These are phyloP conservation scores for Apis laboriosa DNA, from an alignment of 1,140 invertebrate genomes.

Conservation along the genomic window DNA sequence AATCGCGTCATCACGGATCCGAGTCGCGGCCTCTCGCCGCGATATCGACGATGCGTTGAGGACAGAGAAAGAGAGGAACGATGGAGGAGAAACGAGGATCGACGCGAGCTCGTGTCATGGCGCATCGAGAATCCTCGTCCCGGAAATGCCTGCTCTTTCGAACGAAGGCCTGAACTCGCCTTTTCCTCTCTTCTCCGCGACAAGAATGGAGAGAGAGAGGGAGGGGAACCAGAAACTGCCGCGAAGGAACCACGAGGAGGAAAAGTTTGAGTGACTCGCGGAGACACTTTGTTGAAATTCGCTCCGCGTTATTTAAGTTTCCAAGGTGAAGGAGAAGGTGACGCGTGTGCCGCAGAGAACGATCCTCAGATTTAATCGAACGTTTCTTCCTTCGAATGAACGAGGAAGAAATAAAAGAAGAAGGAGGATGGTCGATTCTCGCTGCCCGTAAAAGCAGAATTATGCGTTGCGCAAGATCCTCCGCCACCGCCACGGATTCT, in stretches of 20 bases:
- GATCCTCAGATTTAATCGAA: too few species aligned
- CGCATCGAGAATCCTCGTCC: slow-evolving; percentile 57
- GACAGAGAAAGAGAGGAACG: not conserved
- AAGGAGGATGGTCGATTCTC: not conserved
- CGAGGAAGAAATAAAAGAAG: not conserved
- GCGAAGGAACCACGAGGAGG: slow-evolving; percentile 21
- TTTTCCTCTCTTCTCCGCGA: slow-evolving; percentile 26
- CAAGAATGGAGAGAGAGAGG: not conserved
- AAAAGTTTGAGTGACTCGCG: slow-evolving; percentile 63
- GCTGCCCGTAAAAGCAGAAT: not conserved
- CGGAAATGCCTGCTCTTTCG: slow-evolving; percentile 55
- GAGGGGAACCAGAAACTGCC: not conserved
- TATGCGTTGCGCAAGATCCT: slow-evolving; percentile 3
- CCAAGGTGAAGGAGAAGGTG: not conserved
- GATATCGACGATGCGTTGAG: too few species aligned
- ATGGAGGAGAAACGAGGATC: not conserved
- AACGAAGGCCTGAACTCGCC: slow-evolving; percentile 61
- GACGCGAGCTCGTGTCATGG: slow-evolving; percentile 12
- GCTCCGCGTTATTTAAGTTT: slow-evolving; percentile 52
- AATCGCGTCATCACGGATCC: too few species aligned
- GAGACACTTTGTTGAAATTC: slow-evolving; percentile 57
- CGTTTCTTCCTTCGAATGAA: not conserved
- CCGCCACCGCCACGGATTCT: not conserved
- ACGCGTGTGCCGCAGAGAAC: too few species aligned
- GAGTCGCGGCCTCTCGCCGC: too few species aligned